phyloP scores from a whole-genome alignment of 2,797 vertebrate species.

The Leucoraja ocellata region DNA sequence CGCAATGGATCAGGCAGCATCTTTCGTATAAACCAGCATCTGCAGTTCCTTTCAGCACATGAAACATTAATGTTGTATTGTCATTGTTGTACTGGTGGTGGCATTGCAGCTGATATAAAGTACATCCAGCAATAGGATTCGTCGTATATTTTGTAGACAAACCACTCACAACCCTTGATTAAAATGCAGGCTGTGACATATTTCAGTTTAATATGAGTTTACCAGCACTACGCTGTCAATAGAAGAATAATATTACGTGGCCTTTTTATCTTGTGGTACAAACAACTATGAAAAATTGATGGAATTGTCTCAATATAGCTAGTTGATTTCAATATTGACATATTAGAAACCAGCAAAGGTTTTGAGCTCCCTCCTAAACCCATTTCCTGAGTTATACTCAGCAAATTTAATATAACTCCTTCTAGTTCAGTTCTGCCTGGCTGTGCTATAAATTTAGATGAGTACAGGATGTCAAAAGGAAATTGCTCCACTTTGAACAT shows the following conservation, averaged over 20 bases:
- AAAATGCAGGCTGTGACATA: not conserved
- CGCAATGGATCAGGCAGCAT: no score
- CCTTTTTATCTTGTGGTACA: not conserved
- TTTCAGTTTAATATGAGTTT: not conserved
- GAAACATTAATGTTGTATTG: not conserved
- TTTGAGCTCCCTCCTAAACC: not conserved
- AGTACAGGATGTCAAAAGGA: conserved; percentile 1
- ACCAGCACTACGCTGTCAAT: not conserved
- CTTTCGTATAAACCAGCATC: no score
- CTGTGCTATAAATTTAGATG: conserved; percentile 6
- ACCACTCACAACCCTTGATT: not conserved
- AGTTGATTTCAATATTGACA: not conserved
- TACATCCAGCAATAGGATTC: not conserved
- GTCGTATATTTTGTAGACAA: not conserved
- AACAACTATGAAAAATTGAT: not conserved
- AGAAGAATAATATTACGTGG: not conserved
- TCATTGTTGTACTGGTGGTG: not conserved
- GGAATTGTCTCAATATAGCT: not conserved
- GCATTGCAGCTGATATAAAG: not conserved
- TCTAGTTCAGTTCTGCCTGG: not conserved
- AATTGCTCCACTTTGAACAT: not conserved
- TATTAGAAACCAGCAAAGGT: not conserved
- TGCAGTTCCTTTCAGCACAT: no score
- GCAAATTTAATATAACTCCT: conserved; percentile 18
- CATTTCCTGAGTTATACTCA: not conserved